phyloP scores from a whole-genome alignment of 2,797 vertebrate species.

The Enteromius trimaculatus region DNA sequence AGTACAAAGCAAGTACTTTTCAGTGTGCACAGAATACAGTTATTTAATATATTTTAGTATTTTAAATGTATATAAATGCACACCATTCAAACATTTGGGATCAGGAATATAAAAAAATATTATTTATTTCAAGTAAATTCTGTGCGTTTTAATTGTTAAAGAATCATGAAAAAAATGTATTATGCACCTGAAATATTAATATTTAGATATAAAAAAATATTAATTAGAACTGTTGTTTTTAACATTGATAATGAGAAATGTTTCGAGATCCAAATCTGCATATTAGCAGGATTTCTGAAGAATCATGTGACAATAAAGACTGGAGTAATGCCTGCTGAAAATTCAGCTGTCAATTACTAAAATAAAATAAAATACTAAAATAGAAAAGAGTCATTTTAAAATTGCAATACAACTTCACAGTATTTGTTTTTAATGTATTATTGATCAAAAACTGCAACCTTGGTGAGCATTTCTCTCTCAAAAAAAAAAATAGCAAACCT shows the following conservation, averaged over 20 bases:
- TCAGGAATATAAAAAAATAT: neutral
- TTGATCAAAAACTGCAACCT: neutral
- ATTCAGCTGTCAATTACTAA: neutral
- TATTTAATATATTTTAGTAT: neutral
- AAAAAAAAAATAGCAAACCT: neutral
- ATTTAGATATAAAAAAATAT: neutral
- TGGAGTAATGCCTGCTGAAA: neutral
- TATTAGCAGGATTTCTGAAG: neutral
- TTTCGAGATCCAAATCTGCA: neutral
- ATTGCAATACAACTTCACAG: neutral
- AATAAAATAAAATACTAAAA: neutral
- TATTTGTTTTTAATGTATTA: neutral
- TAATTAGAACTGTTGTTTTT: neutral
- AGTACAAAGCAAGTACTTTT: conserved; percentile 57
- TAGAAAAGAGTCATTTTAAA: neutral
- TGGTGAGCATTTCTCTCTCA: neutral
- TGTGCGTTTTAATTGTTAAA: neutral
- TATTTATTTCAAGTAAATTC: neutral
- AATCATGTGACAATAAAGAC: neutral
- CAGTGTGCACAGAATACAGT: conserved; percentile 55
- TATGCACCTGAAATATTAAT: neutral
- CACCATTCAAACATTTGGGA: neutral
- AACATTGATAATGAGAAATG: neutral
- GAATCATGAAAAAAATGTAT: neutral
- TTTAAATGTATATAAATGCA: neutral